These are phyloP conservation scores for Protonemura montana DNA, from an alignment of 2,888 invertebrate species.

Conservation along the genomic window DNA sequence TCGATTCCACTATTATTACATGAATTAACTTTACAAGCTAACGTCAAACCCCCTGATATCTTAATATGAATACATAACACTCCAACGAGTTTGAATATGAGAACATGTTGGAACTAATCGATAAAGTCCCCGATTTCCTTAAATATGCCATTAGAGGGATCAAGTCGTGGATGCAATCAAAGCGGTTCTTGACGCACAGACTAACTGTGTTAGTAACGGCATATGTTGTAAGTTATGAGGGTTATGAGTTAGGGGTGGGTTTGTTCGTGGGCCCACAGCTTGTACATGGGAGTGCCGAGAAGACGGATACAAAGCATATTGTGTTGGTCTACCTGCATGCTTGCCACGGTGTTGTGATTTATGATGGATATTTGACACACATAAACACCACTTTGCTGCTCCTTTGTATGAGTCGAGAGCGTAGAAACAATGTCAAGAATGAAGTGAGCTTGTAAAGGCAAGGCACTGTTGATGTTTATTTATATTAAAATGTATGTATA, in stretches of 20 bases:
- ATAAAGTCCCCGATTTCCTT: background rate
- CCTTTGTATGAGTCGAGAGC: background rate
- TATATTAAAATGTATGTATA: too few species aligned
- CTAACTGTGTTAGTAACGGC: conserved; percentile 12
- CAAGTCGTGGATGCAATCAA: background rate
- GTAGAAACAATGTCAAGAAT: background rate
- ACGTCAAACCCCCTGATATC: conserved; percentile 18
- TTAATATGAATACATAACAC: conserved; percentile 23
- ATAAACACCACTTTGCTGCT: background rate
- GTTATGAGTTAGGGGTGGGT: background rate
- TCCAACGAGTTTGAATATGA: background rate
- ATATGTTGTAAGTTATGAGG: background rate
- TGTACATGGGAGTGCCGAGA: background rate
- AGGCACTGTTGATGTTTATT: too few species aligned
- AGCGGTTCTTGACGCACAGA: background rate
- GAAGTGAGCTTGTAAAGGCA: too few species aligned
- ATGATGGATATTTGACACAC: background rate
- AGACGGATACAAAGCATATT: background rate
- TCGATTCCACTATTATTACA: background rate
- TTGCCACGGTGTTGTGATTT: background rate
- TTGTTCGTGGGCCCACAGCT: too few species aligned
- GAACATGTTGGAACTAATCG: conserved; percentile 21
- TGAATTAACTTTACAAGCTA: conserved; percentile 4
- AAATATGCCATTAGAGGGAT: conserved; percentile 24
- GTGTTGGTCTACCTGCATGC: background rate